Conservation (phyloP, 92 coral and sea anemone species). For the Actinostola sp. region DNA sequence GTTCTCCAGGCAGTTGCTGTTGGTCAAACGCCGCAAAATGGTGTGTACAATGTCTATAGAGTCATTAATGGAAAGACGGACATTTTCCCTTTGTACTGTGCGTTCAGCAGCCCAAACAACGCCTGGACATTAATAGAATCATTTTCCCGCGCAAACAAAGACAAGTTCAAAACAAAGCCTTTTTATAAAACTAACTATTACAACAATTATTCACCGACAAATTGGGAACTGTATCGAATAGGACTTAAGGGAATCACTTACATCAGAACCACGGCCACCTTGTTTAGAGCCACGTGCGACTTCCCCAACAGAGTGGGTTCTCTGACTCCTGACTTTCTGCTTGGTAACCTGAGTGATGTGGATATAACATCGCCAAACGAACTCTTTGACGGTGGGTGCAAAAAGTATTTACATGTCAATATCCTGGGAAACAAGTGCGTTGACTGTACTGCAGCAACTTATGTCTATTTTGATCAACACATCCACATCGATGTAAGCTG, state of each 20-base stretch:
- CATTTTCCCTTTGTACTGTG: slow-evolving; percentile 28
- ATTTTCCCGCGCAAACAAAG: slow-evolving; percentile 9
- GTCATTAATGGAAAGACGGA: not conserved
- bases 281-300: no score
- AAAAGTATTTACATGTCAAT: no score
- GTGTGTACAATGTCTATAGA: slow-evolving; percentile 6
- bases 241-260: slow-evolving; percentile 11
- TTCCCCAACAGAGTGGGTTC: no score
- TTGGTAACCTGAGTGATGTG: no score
- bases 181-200: not conserved
- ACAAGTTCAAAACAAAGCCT: not conserved
- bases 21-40: not conserved
- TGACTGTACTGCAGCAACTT: no score
- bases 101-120: not conserved
- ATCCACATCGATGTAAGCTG: no score
- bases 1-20: not conserved
- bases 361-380: no score
- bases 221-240: slow-evolving; percentile 19
- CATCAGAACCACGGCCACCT: no score
- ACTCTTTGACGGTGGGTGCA: no score
- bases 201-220: not conserved
- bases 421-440: no score
- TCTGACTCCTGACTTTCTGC: no score
- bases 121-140: slow-evolving; percentile 28
- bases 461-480: no score